A percentile compares a stretch with the other conserved stretches of the same genome.
Conservation (phyloP, 2,888 invertebrate genomes). For the Phanerotoma sp. region DNA sequence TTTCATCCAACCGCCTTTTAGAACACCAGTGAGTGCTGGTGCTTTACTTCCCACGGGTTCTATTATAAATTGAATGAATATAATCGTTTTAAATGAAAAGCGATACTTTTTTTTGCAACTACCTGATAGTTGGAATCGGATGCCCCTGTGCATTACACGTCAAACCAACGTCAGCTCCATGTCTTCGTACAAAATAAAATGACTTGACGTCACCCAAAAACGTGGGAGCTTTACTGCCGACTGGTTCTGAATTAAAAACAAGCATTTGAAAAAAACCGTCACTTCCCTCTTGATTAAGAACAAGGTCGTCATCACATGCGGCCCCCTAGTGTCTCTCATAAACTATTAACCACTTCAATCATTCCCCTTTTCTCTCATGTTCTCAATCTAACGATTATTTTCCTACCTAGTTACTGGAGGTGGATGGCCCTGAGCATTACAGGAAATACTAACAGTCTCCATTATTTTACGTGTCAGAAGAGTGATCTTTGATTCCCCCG, state of each 20-base stretch:
- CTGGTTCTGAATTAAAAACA: slow-evolving; percentile 38
- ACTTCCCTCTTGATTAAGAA: slow-evolving; percentile 10
- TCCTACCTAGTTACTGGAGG: slow-evolving; percentile 58
- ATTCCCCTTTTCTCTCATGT: background rate
- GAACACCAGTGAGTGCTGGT: slow-evolving; percentile 68
- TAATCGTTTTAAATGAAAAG: no score
- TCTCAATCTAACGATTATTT: slow-evolving; percentile 7
- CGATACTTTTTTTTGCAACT: no score
- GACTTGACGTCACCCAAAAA: slow-evolving; percentile 46
- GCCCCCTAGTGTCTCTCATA: slow-evolving; percentile 13
- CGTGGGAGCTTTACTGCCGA: slow-evolving; percentile 47
- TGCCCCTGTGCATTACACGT: slow-evolving; percentile 73
- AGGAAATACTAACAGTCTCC: slow-evolving; percentile 54
- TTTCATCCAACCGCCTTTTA: slow-evolving; percentile 69
- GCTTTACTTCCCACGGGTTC: slow-evolving; percentile 66
- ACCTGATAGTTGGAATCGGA: slow-evolving; percentile 73
- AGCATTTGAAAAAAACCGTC: slow-evolving; percentile 4
- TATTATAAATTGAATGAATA: slow-evolving; percentile 33
- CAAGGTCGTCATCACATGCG: slow-evolving; percentile 16
- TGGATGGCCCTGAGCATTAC: slow-evolving; percentile 61
- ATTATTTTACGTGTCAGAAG: slow-evolving; percentile 47
- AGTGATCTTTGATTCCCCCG: slow-evolving; percentile 61
- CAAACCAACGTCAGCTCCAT: slow-evolving; percentile 59
- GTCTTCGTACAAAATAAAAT: slow-evolving; percentile 40
- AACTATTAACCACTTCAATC: background rate